These are phyloP conservation scores for Troglohyphantes excavatus DNA, from an alignment of 2,888 invertebrate genomes.

Conservation along the genomic window DNA sequence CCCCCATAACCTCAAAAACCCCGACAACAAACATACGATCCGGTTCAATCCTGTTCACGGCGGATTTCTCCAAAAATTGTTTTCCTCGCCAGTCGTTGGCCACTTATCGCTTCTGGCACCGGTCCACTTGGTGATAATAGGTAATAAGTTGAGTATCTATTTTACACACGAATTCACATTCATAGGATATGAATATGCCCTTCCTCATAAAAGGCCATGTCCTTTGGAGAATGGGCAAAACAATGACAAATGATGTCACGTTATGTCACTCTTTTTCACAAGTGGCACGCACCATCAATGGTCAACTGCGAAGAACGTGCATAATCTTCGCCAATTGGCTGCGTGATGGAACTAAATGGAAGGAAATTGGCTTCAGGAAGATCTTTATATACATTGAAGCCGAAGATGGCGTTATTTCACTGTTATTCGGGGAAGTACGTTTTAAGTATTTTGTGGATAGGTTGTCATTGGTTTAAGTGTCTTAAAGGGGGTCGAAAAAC, in stretches of 20 bases:
- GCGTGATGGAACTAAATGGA: neutral
- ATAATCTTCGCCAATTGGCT: constrained; percentile 19
- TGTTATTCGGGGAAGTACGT: neutral
- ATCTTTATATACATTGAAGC: neutral
- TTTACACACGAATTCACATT: constrained; percentile 23
- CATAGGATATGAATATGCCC: constrained; percentile 78
- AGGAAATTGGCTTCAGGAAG: neutral
- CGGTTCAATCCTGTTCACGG: neutral
- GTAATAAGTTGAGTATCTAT: neutral
- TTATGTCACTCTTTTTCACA: neutral
- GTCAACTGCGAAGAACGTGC: neutral
- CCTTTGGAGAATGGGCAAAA: constrained; percentile 47
- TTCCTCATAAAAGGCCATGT: constrained; percentile 59
- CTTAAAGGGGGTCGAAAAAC: too few species aligned
- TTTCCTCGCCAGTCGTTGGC: neutral
- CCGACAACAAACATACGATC: neutral
- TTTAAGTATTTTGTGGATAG: neutral
- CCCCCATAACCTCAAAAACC: neutral
- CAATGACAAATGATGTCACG: constrained; percentile 45
- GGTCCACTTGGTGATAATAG: neutral
- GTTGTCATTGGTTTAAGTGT: neutral
- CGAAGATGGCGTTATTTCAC: neutral
- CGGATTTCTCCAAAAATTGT: neutral
- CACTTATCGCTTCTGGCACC: neutral
- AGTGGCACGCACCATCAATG: neutral